Conservation (phyloP, 2,113 vertebrate species). For the Cromileptes altivelis region DNA sequence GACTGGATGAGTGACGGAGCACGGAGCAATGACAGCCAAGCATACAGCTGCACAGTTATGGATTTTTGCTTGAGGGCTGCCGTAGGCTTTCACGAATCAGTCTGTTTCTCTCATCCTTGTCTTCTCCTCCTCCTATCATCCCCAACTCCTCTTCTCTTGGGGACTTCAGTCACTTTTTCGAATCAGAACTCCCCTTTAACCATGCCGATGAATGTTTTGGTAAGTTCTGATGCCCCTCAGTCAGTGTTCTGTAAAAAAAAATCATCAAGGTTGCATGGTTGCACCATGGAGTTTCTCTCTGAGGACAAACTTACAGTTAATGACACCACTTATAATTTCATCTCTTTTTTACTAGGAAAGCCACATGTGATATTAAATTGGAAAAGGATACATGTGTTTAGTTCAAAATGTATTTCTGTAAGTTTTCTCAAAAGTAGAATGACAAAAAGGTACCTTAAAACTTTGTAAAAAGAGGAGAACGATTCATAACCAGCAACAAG, state of each 20-base stretch:
- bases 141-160: constrained; percentile 33
- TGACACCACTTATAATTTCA: constrained; percentile 21
- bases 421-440: neutral
- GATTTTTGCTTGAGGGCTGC: constrained; percentile 82
- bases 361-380: neutral
- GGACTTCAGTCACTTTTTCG: constrained; percentile 56
- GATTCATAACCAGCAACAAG: constrained; percentile 18
- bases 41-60: constrained; percentile 71
- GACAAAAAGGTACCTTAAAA: neutral
- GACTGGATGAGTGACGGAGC: constrained; percentile 70
- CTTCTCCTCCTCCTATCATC: constrained; percentile 55
- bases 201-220: constrained; percentile 45
- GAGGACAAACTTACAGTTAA: neutral
- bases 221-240: constrained; percentile 36
- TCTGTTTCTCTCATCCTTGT: constrained; percentile 70
- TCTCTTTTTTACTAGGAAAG: neutral
- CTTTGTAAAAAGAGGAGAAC: neutral
- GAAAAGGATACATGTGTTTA: neutral
- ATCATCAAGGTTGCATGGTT: constrained; percentile 63
- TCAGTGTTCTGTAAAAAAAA: constrained; percentile 55
- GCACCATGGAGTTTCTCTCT: constrained; percentile 24
- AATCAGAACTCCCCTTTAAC: constrained; percentile 69
- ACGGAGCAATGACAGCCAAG: constrained; percentile 66
- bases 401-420: neutral
- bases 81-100: constrained; percentile 77